Evolutionary conservation across 2,797 vertebrate genomes (phyloP), one percentile per base, ranked within the genome.

Genomic region (Bovichtus variegatus): DNA sequence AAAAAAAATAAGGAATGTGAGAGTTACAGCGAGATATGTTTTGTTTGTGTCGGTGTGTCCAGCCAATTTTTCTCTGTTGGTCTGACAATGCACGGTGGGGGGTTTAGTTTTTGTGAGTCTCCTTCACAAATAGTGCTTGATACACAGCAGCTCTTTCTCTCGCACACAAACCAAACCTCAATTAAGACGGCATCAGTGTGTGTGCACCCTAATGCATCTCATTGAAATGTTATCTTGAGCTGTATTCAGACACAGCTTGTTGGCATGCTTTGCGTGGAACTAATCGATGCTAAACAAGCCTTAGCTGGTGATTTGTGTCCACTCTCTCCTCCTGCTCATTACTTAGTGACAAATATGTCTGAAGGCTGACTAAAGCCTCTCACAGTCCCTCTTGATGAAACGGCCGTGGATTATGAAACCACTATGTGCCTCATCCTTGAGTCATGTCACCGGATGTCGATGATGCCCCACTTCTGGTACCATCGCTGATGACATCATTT

Each of bases 231-330:
- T 80, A 70, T 83, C 77, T 77, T 18, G 50, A 80, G 74, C 67
- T 66, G 67, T 63, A 65, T 69, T 89, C 71, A 75, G 50, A 62
- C 67, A 70, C 73, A 44, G 70, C 80, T 44, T 68, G 76, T 65
- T 78, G 66, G 49, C 69, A 31, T 51, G 72, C 61, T 67, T 27
- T n/a, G 13, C 36, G 75, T 76, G 80, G 79, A 86, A 81, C 82
- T 81, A 90, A 91, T 90, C 60, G 67, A 87, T 80, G 81, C 79
- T 81, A 83, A 91, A 87, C 86, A 82, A 84, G n/a, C 76, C 54
- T 77, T 76, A 72, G 81, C 78, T 71, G 76, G 71, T 87, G 78
- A 88, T 91, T 89, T 86, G 82, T 82, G 83, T 91, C 84, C 83
- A 53, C 65, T 75, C 55, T 23, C 53, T 82, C 76, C 67, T 72